Conservation (phyloP, 2,888 invertebrate genomes). For the Theretra japonica region DNA sequence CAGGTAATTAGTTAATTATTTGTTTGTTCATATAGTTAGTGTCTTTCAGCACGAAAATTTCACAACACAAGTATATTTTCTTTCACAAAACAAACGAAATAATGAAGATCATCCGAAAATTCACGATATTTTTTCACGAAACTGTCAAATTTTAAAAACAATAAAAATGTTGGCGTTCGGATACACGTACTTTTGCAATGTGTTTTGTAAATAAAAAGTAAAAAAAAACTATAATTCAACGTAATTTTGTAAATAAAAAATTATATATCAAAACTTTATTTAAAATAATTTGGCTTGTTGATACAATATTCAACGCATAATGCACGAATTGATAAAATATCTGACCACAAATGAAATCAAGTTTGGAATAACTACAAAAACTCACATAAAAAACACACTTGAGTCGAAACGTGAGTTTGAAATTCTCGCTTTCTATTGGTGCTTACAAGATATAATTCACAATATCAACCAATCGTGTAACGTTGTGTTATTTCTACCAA, state of each 20-base stretch:
- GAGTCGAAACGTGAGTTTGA: neutral
- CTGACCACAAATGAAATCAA: neutral
- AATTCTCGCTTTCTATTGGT: neutral
- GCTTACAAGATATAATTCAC: neutral
- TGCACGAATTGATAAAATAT: neutral
- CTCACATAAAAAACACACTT: neutral
- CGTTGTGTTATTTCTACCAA: neutral
- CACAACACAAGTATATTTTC: neutral
- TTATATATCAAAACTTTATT: neutral
- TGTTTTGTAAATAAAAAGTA: neutral
- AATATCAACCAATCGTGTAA: neutral
- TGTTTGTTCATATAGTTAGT: neutral
- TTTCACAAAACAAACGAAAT: constrained; percentile 8
- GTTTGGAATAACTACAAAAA: neutral
- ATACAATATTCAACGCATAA: neutral
- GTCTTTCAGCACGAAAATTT: neutral
- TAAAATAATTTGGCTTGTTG: neutral
- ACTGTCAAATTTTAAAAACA: constrained; percentile 32
- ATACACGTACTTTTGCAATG: neutral
- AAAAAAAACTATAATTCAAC: neutral
- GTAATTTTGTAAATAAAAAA: neutral
- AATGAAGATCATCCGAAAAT: neutral
- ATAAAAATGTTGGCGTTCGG: constrained; percentile 1
- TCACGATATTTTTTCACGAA: neutral
- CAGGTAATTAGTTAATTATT: neutral